phyloP scores from a whole-genome alignment of 1,140 invertebrate species.

The Drosophila leontia region DNA sequence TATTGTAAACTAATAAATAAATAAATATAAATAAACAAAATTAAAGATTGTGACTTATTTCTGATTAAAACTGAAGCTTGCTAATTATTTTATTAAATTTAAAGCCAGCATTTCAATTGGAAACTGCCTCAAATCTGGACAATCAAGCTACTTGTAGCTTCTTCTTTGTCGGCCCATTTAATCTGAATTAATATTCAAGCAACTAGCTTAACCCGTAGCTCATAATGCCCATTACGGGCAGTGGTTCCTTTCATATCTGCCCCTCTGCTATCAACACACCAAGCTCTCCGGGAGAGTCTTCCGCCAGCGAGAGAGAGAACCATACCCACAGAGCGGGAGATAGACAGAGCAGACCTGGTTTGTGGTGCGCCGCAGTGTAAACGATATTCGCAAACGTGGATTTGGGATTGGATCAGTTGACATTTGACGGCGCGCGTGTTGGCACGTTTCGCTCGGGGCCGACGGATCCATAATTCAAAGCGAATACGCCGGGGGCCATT shows the following conservation, averaged over 20 bases:
- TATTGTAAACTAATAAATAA: slow-evolving; percentile 85
- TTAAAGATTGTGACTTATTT: not conserved
- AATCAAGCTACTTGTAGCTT: slow-evolving; percentile 41
- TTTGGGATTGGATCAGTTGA: slow-evolving; percentile 76
- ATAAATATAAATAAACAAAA: slow-evolving; percentile 79
- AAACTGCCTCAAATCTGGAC: slow-evolving; percentile 16
- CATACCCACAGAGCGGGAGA: not conserved
- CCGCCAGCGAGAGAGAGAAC: slow-evolving; percentile 12
- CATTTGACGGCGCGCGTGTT: slow-evolving; percentile 82
- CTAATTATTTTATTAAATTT: slow-evolving; percentile 30
- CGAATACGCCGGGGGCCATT: slow-evolving; percentile 1
- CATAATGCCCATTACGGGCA: slow-evolving; percentile 35
- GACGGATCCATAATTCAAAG: slow-evolving; percentile 24
- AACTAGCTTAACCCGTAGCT: slow-evolving; percentile 47
- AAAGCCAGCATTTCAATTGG: slow-evolving; percentile 31
- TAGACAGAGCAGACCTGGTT: slow-evolving; percentile 15
- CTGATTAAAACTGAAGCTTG: not conserved
- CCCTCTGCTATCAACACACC: slow-evolving; percentile 55
- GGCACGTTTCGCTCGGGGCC: slow-evolving; percentile 62
- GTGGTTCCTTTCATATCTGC: slow-evolving; percentile 35
- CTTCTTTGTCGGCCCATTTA: slow-evolving; percentile 40
- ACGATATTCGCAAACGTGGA: slow-evolving; percentile 77
- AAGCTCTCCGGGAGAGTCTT: slow-evolving; percentile 12
- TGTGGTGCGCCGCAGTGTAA: slow-evolving; percentile 58
- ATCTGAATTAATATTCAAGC: slow-evolving; percentile 60